A percentile compares a stretch with the other conserved stretches of the same genome.
phyloP scores from a whole-genome alignment of 2,888 invertebrate genomes.

The Athalia cordata region DNA sequence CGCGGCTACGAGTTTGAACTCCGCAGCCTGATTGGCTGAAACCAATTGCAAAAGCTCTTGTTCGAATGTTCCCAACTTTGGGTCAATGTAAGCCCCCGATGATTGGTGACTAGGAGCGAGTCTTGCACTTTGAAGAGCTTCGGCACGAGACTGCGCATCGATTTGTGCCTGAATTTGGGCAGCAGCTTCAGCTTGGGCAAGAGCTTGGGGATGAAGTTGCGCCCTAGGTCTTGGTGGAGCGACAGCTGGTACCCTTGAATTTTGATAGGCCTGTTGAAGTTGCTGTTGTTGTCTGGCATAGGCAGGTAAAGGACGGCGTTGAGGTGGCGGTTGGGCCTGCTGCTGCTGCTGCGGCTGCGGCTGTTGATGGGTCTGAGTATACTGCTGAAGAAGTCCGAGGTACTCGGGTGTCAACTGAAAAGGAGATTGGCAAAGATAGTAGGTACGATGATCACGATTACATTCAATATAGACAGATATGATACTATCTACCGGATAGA shows the following conservation, averaged over 20 bases:
- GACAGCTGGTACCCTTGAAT: conserved; percentile 65
- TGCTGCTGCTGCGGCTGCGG: conserved; percentile 50
- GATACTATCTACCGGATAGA: no score
- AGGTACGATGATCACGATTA: not conserved
- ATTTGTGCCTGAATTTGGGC: conserved; percentile 63
- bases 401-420: conserved; percentile 69
- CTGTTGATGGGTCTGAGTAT: conserved; percentile 60
- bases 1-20: conserved; percentile 63
- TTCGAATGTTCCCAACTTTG: conserved; percentile 67
- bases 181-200: conserved; percentile 61
- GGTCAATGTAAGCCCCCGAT: conserved; percentile 58
- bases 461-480: no score
- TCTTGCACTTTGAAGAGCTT: conserved; percentile 58
- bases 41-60: conserved; percentile 68
- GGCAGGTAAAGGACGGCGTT: conserved; percentile 61
- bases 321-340: conserved; percentile 47
- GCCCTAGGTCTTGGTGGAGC: conserved; percentile 64
- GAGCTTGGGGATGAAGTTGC: conserved; percentile 63
- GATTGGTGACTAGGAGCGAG: conserved; percentile 56
- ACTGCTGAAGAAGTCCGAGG: conserved; percentile 64
- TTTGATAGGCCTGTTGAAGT: conserved; percentile 67
- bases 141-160: conserved; percentile 62
- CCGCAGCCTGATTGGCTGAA: conserved; percentile 68
- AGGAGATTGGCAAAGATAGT: conserved; percentile 34
- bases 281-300: conserved; percentile 68